phyloP scores from a whole-genome alignment of 1,140 invertebrate genomes.

The Lepidurus apus region DNA sequence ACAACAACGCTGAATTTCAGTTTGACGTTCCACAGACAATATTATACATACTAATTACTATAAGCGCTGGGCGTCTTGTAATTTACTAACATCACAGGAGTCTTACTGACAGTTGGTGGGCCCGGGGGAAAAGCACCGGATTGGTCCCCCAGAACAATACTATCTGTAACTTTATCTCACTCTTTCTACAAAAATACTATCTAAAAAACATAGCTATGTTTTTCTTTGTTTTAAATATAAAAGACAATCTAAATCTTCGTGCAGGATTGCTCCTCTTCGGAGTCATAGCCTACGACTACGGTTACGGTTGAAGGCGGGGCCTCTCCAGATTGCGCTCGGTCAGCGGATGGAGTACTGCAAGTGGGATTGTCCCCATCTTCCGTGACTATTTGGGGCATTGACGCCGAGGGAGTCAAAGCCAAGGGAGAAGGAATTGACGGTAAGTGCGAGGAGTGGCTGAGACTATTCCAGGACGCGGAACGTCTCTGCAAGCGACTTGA shows the following conservation, averaged over 20 bases:
- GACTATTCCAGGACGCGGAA: constrained; percentile 13
- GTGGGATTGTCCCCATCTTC: neutral
- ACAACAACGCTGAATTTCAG: neutral
- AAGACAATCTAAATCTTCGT: neutral
- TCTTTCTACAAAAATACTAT: neutral
- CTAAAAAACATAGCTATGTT: neutral
- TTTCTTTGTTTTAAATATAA: neutral
- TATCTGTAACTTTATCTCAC: neutral
- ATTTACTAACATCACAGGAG: neutral
- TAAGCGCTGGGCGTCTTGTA: neutral
- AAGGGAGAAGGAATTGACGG: neutral
- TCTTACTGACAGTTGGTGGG: neutral
- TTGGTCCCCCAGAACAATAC: neutral
- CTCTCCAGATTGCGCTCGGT: neutral
- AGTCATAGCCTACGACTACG: neutral
- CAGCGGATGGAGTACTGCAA: neutral
- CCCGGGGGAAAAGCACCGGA: neutral
- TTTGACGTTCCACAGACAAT: neutral
- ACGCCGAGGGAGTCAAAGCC: neutral
- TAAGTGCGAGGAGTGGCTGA: neutral
- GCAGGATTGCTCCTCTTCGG: neutral
- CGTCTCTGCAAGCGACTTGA: neutral
- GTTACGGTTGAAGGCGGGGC: neutral
- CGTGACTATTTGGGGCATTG: neutral
- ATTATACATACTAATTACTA: neutral